Evolutionary conservation across 2,797 vertebrate genomes (phyloP).

Genomic region (Orientallactaga sibirica): DNA sequence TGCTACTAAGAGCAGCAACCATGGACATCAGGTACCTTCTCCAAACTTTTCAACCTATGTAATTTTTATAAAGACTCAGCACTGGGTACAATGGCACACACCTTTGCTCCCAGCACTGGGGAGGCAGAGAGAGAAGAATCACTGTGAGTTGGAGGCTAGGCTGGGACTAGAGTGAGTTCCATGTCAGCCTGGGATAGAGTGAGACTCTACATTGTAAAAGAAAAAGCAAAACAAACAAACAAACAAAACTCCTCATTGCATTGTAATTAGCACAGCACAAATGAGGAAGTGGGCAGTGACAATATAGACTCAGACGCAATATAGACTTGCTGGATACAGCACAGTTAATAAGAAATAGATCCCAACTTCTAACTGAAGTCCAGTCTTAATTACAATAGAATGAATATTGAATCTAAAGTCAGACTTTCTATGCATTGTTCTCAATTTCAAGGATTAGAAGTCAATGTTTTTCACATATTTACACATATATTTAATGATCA

Average conservation of each 20-base stretch:
- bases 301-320: background rate
- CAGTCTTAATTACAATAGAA: background rate
- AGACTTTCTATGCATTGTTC: background rate
- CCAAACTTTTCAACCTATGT: background rate
- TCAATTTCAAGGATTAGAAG: slow-evolving; percentile 1
- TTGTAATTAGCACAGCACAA: background rate
- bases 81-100: background rate
- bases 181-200: too few species aligned
- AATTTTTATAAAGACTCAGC: slow-evolving; percentile 11
- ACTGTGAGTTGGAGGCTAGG: too few species aligned
- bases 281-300: background rate
- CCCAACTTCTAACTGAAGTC: background rate
- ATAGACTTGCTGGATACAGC: background rate
- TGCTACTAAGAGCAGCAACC: background rate
- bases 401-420: background rate
- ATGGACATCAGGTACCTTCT: background rate
- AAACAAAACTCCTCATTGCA: background rate
- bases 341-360: background rate
- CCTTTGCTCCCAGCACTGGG: too few species aligned
- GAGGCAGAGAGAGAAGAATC: too few species aligned
- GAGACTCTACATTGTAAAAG: too few species aligned
- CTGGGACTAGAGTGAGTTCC: too few species aligned
- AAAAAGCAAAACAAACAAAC: too few species aligned
- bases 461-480: background rate
- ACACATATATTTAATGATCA: too few species aligned